phyloP scores from a whole-genome alignment of 2,113 vertebrate genomes.

The Oreochromis niloticus region DNA sequence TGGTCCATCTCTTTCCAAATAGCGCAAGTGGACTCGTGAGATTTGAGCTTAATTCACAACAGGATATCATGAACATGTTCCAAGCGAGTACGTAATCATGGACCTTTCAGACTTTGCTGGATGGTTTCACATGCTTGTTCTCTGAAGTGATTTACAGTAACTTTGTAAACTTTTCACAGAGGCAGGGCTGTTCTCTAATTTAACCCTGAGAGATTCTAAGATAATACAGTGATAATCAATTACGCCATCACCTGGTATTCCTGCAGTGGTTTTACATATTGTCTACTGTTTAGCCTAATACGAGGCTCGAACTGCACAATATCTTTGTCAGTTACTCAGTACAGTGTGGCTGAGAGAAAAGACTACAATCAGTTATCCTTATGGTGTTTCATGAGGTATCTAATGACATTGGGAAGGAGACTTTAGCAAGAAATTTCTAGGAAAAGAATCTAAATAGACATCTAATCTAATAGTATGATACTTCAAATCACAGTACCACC shows the following conservation, averaged over 20 bases:
- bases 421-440: background rate
- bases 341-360: background rate
- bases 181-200: background rate
- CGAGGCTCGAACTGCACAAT: rapidly evolving
- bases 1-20: background rate
- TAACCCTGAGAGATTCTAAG: background rate
- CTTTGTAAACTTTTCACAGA: background rate
- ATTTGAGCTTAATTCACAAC: background rate
- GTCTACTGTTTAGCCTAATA: background rate
- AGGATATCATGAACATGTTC: background rate
- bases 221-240: background rate
- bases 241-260: background rate
- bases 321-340: background rate
- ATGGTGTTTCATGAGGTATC: background rate
- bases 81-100: background rate
- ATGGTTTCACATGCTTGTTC: background rate
- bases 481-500: background rate
- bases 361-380: background rate
- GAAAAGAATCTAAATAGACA: background rate
- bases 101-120: background rate
- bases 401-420: background rate
- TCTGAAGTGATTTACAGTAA: background rate
- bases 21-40: background rate
- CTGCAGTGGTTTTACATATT: background rate
- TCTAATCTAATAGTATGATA: background rate